Base-by-base conservation (phyloP, 2,797 vertebrate genomes). In the Pangasius larnaudii region DNA sequence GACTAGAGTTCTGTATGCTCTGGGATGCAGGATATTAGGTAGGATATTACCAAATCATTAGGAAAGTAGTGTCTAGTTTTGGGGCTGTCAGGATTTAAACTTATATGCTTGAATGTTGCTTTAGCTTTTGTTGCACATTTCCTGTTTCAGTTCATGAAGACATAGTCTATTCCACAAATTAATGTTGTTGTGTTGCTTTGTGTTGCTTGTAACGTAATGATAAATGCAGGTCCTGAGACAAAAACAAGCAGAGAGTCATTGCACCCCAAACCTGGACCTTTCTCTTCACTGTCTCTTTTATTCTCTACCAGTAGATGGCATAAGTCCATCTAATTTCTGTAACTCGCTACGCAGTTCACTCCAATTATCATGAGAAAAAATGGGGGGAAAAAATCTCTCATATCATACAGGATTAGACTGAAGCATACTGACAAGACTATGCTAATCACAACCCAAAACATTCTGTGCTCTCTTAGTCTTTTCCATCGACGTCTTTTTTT, bases 221-320 rank as follows among this genome's bases (percentile, higher is more conserved):
- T 30, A 33, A 56, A 30, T 0, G 14, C 33, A 10, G 2, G 5
- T 78, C 51, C n/a, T 79, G 16, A 4, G n/a, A 30, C 16, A 56
- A 79, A 78, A 33, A 56, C 79, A n/a, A 81, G 56, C 78, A 27
- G 10, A 80, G 30, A 58, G 49, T 11, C 61, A 46, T 5, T 51
- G 53, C 27, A 77, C 56, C 51, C n/a, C 51, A 85, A 49, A 59
- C 27, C 30, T 49, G 36, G 61, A 58, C 56, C 86, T 19, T 18
- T 61, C 33, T 46, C 24, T 61, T 42, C 24, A n/a, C 39, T 61
- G 80, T 56, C 58, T 63, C 67, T 90, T 65, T 82, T 0, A 6
- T n/a, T 79, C 63, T 90, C 33, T 53, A 14, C 3, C 95, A 94
- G 90, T 88, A 95, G 95, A 92, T 93, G 93, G 93, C 84, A 42